Percentiles rank a stretch among this genome's conserved stretches.
Conservation (phyloP, 2,888 invertebrate genomes). For the Diaphora mendica region DNA sequence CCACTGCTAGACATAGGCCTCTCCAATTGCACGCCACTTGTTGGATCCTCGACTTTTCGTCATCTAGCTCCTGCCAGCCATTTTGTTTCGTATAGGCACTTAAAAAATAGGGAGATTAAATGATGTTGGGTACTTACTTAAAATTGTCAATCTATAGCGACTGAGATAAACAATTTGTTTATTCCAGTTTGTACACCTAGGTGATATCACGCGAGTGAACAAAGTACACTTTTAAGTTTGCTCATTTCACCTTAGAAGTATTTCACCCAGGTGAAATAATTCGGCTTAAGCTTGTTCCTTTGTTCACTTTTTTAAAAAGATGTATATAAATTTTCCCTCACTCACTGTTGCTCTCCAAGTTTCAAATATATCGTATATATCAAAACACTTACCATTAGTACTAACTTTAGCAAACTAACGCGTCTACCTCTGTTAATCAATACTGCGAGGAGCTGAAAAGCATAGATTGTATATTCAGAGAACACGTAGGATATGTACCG, state of each 20-base stretch:
- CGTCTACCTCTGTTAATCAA: slow-evolving; percentile 3
- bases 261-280: too few relatives aligned
- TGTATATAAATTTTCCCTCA: background rate
- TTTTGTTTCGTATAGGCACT: background rate
- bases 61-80: too few relatives aligned
- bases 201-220: too few relatives aligned
- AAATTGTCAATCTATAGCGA: background rate
- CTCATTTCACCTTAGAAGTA: too few relatives aligned
- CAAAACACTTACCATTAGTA: slow-evolving; percentile 7
- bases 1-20: too few relatives aligned
- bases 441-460: slow-evolving; percentile 2
- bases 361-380: background rate
- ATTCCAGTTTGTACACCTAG: too few relatives aligned
- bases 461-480: slow-evolving; percentile 12
- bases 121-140: background rate
- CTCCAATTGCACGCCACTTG: too few relatives aligned
- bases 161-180: background rate
- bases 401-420: background rate
- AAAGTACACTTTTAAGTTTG: too few relatives aligned
- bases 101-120: background rate
- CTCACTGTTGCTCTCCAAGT: background rate
- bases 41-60: too few relatives aligned
- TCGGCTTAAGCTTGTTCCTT: too few relatives aligned
- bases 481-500: slow-evolving; percentile 6
- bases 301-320: background rate